Evolutionary conservation across 2,797 vertebrate genomes (phyloP).

Genomic region (Chrysolophus pictus): DNA sequence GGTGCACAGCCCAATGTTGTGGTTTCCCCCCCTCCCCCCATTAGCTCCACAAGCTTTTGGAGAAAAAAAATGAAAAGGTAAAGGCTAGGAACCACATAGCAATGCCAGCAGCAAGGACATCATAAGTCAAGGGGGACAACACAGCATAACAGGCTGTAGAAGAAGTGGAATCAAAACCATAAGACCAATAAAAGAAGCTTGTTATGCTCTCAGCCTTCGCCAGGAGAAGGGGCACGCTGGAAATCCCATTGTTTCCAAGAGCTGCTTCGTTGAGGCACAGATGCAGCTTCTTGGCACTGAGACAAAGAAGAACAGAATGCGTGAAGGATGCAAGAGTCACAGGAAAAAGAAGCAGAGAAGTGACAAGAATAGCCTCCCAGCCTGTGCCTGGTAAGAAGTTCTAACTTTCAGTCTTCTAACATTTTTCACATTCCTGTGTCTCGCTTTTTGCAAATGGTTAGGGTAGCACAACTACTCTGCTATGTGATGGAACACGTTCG

Average conservation of each 20-base stretch:
- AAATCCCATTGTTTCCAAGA: conserved; percentile 45
- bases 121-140: conserved; percentile 32
- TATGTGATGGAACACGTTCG: neutral
- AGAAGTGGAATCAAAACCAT: conserved; percentile 47
- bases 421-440: neutral
- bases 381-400: neutral
- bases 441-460: neutral
- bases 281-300: conserved; percentile 35
- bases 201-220: conserved; percentile 36
- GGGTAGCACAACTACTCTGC: neutral
- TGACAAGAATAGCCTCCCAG: conserved; percentile 6
- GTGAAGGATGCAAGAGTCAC: conserved; percentile 65
- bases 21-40: neutral
- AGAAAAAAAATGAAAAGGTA: neutral
- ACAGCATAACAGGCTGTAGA: conserved; percentile 34
- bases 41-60: neutral
- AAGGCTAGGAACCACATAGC: neutral
- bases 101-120: conserved; percentile 62
- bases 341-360: conserved; percentile 50
- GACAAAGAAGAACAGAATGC: conserved; percentile 60
- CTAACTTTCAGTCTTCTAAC: neutral
- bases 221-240: conserved; percentile 31
- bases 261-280: conserved; percentile 34
- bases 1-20: neutral
- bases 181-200: conserved; percentile 16